Base-by-base conservation (phyloP, 1,140 invertebrate species). In the Phenacoccus solenopsis region DNA sequence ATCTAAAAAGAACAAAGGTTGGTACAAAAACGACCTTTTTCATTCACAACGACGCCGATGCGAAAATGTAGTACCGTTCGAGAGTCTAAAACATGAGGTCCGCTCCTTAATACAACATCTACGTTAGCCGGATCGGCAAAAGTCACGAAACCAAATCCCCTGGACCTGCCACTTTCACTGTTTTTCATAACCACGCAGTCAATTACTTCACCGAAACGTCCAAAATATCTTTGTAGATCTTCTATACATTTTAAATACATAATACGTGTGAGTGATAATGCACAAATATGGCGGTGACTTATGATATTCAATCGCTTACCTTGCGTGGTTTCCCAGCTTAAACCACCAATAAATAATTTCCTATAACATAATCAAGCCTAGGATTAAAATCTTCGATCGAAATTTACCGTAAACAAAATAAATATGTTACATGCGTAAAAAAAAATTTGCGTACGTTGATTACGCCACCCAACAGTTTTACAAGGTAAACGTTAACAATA, bases 181-280 rank as follows among this genome's bases (percentile, higher is more conserved):
- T 98, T 97, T 81, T 96, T 97, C 95, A 98, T 98, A 56, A 98
- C 94, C 64, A 98, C 94, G 78, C 94, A 96, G 81, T 98, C 95
- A 73, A 96, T 93, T 24, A 98, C 94, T 80, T 98, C 94, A 67
- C 95, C 96, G 84, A 94, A 98, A 70, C 92, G 87, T 74, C 88
- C 88, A 78, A 98, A 98, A 80, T 96, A 98, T 49, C 89, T 85
- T 79, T 94, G 91, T 68, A 98, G 81, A 75, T 90, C 91, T 80
- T 97, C 94, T 83, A 70, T 35, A 70, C 70, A 72, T 67, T 21
- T 67, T 73, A 72, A 70, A 73, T 72, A 72, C 27, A 57, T 7
- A 67, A 22, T 61, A 64, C 56, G 28, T 57, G 38, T 59, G n/a
- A 59, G 20, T 9, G 56, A 10, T 38, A n/a, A 9, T 38, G 9